These are phyloP conservation scores for Eutrigla gurnardus DNA, from an alignment of 2,797 vertebrate genomes.

Conservation along the genomic window DNA sequence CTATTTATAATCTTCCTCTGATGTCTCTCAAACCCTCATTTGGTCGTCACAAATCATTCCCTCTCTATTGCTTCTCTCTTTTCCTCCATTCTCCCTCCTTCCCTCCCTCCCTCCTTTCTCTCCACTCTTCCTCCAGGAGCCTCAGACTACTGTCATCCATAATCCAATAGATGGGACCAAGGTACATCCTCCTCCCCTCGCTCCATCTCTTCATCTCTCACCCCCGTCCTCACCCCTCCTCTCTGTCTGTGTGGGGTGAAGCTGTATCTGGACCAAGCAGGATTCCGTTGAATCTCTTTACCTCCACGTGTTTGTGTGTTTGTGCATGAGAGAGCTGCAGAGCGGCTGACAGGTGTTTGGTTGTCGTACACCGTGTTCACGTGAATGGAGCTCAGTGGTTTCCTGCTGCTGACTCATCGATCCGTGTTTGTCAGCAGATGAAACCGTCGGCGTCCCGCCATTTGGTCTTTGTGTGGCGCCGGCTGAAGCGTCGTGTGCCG, in stretches of 20 bases:
- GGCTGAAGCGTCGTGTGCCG: conserved; percentile 3
- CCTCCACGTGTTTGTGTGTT: conserved; percentile 25
- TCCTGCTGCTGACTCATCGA: conserved; percentile 9
- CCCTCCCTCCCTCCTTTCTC: conserved; percentile 60
- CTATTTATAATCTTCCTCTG: conserved; percentile 6
- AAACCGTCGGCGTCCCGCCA: conserved; percentile 5
- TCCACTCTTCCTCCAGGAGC: conserved; percentile 82
- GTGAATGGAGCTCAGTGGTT: conserved; percentile 18
- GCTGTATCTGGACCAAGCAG: conserved; percentile 23
- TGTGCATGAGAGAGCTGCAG: conserved; percentile 48
- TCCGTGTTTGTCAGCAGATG: conserved; percentile 21
- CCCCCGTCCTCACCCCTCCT: conserved; percentile 15
- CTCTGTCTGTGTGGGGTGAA: conserved; percentile 36
- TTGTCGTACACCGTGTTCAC: conserved; percentile 61
- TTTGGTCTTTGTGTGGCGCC: conserved; percentile 12
- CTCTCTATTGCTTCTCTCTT: conserved; percentile 25
- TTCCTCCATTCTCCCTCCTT: conserved; percentile 48
- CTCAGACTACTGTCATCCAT: conserved; percentile 98
- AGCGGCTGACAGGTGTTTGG: neutral
- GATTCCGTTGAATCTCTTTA: conserved; percentile 7
- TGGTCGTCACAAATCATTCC: conserved; percentile 23
- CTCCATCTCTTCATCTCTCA: conserved; percentile 39
- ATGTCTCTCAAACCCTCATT: conserved; percentile 6
- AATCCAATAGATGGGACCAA: conserved; percentile 95
- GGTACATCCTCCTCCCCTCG: conserved; percentile 83